Evolutionary conservation across 2,888 invertebrate genomes (phyloP).

Genomic region (Eremobia ochroleuca): DNA sequence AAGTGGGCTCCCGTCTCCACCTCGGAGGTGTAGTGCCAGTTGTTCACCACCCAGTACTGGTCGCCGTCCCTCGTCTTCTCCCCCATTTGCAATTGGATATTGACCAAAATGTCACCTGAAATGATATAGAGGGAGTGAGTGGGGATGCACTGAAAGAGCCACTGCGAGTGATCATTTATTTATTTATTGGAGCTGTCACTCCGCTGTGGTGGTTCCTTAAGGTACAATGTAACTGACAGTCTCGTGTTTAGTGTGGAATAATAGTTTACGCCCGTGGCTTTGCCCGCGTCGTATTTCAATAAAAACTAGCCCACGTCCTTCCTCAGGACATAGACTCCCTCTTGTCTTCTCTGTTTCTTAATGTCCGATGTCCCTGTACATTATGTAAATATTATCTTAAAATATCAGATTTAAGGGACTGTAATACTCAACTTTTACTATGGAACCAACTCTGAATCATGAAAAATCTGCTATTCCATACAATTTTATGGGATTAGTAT

Average conservation of each 20-base stretch:
- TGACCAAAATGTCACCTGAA: constrained; percentile 83
- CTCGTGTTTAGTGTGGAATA: background rate
- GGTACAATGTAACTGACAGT: background rate
- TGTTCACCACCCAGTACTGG: constrained; percentile 78
- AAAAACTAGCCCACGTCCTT: too few relatives aligned
- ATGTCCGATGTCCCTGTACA: background rate
- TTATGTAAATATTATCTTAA: background rate
- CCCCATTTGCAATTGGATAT: constrained; percentile 74
- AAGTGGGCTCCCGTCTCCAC: constrained; percentile 80
- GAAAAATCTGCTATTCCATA: background rate
- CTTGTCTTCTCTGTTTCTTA: too few relatives aligned
- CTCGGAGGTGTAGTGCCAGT: constrained; percentile 76
- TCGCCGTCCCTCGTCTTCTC: constrained; percentile 70
- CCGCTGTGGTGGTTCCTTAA: too few relatives aligned
- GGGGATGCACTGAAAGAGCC: background rate
- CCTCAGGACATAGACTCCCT: too few relatives aligned
- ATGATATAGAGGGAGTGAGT: background rate
- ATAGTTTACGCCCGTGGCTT: too few relatives aligned
- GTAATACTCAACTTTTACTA: background rate
- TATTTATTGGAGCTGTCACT: background rate
- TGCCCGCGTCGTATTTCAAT: too few relatives aligned
- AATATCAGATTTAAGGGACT: background rate
- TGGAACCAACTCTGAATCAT: background rate
- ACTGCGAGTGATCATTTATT: background rate
- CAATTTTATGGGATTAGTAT: too few relatives aligned